Evolutionary conservation across 92 coral and sea anemone species (phyloP).

Genomic region (Pocillopora meandrina): DNA sequence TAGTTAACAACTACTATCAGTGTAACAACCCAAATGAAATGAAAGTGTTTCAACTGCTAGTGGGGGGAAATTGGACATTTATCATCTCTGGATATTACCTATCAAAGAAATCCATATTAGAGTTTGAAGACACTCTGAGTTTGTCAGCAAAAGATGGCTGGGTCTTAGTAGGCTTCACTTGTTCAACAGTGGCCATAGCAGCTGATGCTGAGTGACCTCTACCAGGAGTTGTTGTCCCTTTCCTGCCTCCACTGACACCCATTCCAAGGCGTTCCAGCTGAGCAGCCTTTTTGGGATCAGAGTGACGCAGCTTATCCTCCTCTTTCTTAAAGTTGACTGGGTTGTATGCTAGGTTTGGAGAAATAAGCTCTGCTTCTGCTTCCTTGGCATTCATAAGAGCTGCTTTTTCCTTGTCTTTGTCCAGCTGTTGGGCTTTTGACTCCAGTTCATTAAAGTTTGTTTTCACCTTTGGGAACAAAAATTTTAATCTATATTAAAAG

Average conservation of each 20-base stretch:
- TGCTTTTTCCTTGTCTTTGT: constrained; percentile 79
- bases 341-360: constrained; percentile 86
- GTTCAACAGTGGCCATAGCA: constrained; percentile 89
- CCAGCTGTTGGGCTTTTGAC: constrained; percentile 79
- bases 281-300: constrained; percentile 96
- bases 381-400: constrained; percentile 73
- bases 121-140: constrained; percentile 70
- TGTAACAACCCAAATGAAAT: no score
- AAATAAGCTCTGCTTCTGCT: constrained; percentile 79
- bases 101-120: constrained; percentile 84
- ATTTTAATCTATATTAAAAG: no score
- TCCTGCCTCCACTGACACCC: constrained; percentile 79
- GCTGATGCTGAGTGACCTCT: constrained; percentile 98
- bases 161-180: constrained; percentile 71
- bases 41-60: not conserved
- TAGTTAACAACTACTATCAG: no score
- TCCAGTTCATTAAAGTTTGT: constrained; percentile 93
- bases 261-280: constrained; percentile 95
- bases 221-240: constrained; percentile 63
- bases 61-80: not conserved
- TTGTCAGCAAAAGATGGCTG: constrained; percentile 73
- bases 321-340: constrained; percentile 85
- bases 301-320: constrained; percentile 84
- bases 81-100: constrained; percentile 45
- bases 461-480: constrained; percentile 60